These are phyloP conservation scores for Anticlea derivata DNA, from an alignment of 2,888 invertebrate species.

Conservation along the genomic window DNA sequence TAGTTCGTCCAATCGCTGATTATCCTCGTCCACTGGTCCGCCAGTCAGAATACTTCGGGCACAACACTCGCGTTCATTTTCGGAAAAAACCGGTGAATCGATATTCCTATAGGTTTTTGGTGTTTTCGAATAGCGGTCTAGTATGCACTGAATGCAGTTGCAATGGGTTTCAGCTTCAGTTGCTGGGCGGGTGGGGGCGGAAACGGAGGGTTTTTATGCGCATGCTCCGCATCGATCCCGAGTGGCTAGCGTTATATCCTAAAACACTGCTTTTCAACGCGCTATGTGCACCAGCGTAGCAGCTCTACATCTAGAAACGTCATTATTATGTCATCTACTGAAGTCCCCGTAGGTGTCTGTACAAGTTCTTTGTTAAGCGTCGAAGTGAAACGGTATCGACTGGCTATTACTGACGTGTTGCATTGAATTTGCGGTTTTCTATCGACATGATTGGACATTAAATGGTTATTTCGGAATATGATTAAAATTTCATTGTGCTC, in stretches of 20 bases:
- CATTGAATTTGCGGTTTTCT: slow-evolving; percentile 13
- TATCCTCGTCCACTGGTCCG: slow-evolving; percentile 24
- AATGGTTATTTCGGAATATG: background rate
- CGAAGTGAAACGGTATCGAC: slow-evolving; percentile 27
- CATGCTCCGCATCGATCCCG: slow-evolving; percentile 80
- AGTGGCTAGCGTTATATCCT: slow-evolving; percentile 67
- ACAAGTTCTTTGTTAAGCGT: slow-evolving; percentile 40
- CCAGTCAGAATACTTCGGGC: slow-evolving; percentile 23
- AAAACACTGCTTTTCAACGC: slow-evolving; percentile 60
- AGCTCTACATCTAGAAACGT: slow-evolving; percentile 46
- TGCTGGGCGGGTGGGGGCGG: slow-evolving; percentile 50
- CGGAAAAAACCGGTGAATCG: slow-evolving; percentile 23
- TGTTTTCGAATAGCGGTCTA: slow-evolving; percentile 58
- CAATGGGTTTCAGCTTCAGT: slow-evolving; percentile 59
- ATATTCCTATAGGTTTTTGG: slow-evolving; percentile 36
- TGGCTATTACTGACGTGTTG: slow-evolving; percentile 4
- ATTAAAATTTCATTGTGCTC: slow-evolving; percentile 10
- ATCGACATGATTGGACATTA: slow-evolving; percentile 7
- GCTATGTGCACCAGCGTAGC: slow-evolving; percentile 40
- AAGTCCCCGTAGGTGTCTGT: slow-evolving; percentile 52
- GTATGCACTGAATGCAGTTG: slow-evolving; percentile 82
- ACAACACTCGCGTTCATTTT: slow-evolving; percentile 32
- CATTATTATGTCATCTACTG: slow-evolving; percentile 80
- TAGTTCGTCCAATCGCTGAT: slow-evolving; percentile 54
- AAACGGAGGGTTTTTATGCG: slow-evolving; percentile 57